A percentile compares a stretch with the other conserved stretches of the same genome.
phyloP scores from a whole-genome alignment of 2,797 vertebrate genomes.

The Muscicapa striata region DNA sequence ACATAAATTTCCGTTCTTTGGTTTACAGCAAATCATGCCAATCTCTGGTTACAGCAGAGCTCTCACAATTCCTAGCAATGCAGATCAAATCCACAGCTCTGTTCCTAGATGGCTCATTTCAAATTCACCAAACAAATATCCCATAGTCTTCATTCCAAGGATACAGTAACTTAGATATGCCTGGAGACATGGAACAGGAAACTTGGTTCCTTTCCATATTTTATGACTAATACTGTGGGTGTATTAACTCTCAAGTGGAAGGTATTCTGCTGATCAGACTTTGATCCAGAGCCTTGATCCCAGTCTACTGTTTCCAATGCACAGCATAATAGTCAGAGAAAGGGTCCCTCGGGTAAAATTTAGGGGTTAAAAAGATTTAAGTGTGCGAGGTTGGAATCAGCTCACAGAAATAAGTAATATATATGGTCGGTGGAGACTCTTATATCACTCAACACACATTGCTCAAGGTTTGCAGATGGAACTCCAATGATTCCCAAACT shows the following conservation, averaged over 20 bases:
- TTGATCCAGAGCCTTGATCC: neutral
- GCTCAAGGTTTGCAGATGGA: neutral
- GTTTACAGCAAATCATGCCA: neutral
- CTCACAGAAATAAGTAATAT: neutral
- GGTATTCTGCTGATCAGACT: neutral
- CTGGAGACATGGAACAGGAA: neutral
- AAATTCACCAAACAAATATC: neutral
- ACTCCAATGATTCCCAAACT: neutral
- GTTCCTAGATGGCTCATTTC: neutral
- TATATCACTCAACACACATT: neutral
- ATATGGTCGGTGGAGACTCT: neutral
- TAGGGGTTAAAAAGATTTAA: neutral
- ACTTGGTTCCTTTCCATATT: neutral
- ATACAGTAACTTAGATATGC: neutral
- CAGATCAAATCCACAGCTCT: neutral
- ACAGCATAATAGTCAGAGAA: neutral
- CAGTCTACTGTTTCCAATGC: neutral
- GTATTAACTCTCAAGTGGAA: neutral
- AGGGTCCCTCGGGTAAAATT: neutral
- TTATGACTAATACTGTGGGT: neutral
- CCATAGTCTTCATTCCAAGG: neutral
- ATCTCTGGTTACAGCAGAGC: neutral
- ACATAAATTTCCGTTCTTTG: neutral
- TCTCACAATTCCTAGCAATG: neutral
- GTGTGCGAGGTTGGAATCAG: neutral